Evolutionary conservation across 2,797 vertebrate species (phyloP), one percentile per base, ranked within the genome.

Genomic region (Hafferia zeledoni): DNA sequence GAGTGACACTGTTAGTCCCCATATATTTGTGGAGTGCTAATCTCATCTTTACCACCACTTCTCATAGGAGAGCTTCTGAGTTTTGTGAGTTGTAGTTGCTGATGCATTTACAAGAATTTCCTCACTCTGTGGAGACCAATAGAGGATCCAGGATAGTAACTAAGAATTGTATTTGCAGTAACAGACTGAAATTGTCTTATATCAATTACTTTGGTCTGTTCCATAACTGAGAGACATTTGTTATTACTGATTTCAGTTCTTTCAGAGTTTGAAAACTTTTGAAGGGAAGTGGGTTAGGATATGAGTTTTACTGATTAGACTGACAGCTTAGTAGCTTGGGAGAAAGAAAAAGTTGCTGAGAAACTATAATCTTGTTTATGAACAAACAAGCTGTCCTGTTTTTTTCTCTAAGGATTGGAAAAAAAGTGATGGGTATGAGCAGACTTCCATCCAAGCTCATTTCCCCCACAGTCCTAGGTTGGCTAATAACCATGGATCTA

Each of bases 221-320:
- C 30, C 56, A 63, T 44, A 87, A 41, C 55, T 63, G n/a, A 28
- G 56, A 90, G 23, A 55, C 7, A 13, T 25, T 65, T 87, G 25
- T 78, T 47, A 52, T 71, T 80, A 57, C 24, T 60, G 27, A 53
- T 94, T 76, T 64, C n/a, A 74, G 13, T 65, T 78, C 55, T 77
- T 75, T 9, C 22, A 61, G 57, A 83, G 23, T 85, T 81, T 69
- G 83, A 92, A 71, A 46, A 30, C n/a, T 91, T 93, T 46, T 3
- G 3, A 83, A 83, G n/a, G 33, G 17, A 84, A 49, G 12, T 5
- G 15, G 15, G 50, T 80, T 85, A 50, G 37, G 30, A 60, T 85
- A 31, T 43, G 25, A 17, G 7, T 89, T 92, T 82, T 88, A 35
- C 56, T 53, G 27, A 53, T 90, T 20, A 87, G 64, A 22, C 15